phyloP scores from a whole-genome alignment of 2,113 vertebrate genomes.

The Brienomyrus brachyistius region DNA sequence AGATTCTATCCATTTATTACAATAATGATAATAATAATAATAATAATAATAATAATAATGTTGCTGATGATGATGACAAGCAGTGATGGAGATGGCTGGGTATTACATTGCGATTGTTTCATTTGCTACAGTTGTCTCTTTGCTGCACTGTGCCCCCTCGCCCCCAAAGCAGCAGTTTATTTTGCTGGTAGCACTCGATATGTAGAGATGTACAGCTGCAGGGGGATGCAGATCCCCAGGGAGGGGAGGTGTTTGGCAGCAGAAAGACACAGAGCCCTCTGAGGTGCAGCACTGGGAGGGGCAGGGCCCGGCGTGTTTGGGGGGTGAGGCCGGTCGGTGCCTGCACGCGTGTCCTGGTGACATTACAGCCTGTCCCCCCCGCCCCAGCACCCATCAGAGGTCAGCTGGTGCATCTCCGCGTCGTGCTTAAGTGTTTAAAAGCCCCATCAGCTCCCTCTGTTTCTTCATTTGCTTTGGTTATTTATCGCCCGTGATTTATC shows the following conservation, averaged over 20 bases:
- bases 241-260: neutral
- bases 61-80: neutral
- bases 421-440: slow-evolving; percentile 58
- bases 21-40: neutral
- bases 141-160: neutral
- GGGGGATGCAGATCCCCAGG: neutral
- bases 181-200: neutral
- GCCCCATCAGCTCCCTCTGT: slow-evolving; percentile 48
- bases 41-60: neutral
- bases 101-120: neutral
- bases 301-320: neutral
- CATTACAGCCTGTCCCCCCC: slow-evolving; percentile 32
- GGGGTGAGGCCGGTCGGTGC: neutral
- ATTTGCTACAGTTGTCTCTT: neutral
- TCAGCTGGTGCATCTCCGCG: slow-evolving; percentile 38
- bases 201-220: neutral
- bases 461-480: slow-evolving; percentile 40
- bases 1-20: neutral
- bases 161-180: neutral
- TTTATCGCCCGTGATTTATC: slow-evolving; percentile 48
- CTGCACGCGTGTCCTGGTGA: neutral
- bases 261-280: neutral
- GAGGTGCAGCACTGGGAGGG: no score
- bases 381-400: slow-evolving; percentile 49
- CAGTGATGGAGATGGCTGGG: neutral